A percentile compares a stretch with the other conserved stretches of the same genome.
Evolutionary conservation across 92 coral and sea anemone genomes (phyloP).

Genomic region (Desmophyllum pertusum): DNA sequence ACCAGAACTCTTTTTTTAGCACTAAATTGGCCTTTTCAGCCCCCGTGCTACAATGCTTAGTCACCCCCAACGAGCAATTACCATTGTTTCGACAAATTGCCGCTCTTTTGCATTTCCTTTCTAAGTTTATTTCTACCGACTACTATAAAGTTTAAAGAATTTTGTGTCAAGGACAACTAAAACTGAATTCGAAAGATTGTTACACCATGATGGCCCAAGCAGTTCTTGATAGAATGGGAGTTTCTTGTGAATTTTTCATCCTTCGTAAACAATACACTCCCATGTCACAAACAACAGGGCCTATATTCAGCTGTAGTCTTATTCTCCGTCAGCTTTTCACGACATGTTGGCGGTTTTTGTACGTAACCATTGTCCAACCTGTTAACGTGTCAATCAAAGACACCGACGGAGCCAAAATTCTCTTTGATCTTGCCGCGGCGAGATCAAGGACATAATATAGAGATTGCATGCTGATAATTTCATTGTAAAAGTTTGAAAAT

Average conservation of each 20-base stretch:
- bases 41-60: background rate
- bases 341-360: slow-evolving; percentile 2
- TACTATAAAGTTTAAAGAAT: background rate
- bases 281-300: slow-evolving; percentile 7
- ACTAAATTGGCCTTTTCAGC: background rate
- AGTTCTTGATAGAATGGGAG: background rate
- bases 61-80: slow-evolving; percentile 13
- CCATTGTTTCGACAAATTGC: slow-evolving; percentile 25
- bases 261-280: slow-evolving; percentile 2
- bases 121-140: background rate
- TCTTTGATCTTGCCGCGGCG: slow-evolving; percentile 27
- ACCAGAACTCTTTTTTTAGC: background rate
- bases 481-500: background rate
- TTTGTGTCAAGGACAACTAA: background rate
- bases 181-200: background rate
- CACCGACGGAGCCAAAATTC: slow-evolving; percentile 25
- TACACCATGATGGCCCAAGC: background rate
- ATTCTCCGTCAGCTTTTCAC: slow-evolving; percentile 13
- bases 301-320: slow-evolving; percentile 22
- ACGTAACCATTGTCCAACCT: slow-evolving; percentile 1
- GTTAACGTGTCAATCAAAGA: slow-evolving; percentile 51
- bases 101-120: slow-evolving; percentile 32
- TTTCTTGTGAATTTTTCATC: background rate
- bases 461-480: background rate
- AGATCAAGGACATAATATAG: background rate